Evolutionary conservation across 2,888 invertebrate species (phyloP).

Genomic region (Colostygia pectinataria): DNA sequence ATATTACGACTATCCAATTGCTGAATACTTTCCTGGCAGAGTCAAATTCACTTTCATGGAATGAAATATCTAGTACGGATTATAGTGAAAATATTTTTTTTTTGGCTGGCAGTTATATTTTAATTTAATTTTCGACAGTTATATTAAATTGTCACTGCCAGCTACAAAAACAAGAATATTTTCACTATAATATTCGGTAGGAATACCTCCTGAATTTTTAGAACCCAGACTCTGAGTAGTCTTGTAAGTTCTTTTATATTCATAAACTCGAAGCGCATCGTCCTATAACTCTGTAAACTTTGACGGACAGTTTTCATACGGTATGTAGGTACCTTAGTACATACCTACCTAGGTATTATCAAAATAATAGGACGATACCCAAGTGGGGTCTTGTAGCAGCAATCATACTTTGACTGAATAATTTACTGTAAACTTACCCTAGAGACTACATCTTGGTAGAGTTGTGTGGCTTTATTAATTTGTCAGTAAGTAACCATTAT

Average conservation of each 20-base stretch:
- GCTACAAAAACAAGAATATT: too few species aligned
- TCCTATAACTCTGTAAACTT: conserved; percentile 6
- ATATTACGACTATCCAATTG: conserved; percentile 45
- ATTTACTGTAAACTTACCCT: conserved; percentile 15
- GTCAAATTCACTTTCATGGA: conserved; percentile 13
- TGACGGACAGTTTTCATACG: conserved; percentile 3
- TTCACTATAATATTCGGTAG: too few species aligned
- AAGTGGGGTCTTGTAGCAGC: conserved; percentile 3
- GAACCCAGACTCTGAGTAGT: too few species aligned
- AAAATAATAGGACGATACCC: not conserved
- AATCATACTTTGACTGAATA: conserved; percentile 21
- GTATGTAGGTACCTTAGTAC: too few species aligned
- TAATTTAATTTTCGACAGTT: not conserved
- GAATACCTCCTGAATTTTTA: too few species aligned
- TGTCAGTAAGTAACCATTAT: not conserved
- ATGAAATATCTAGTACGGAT: too few species aligned
- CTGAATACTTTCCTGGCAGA: conserved; percentile 17
- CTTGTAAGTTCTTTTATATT: not conserved
- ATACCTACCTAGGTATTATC: conserved; percentile 1
- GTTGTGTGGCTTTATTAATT: conserved; percentile 5
- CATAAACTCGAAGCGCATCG: not conserved
- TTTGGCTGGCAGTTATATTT: not conserved
- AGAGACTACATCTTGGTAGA: conserved; percentile 6
- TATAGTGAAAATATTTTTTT: conserved; percentile 1
- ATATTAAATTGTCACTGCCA: too few species aligned